These are phyloP conservation scores for Acromyrmex heyeri DNA, from an alignment of 1,140 invertebrate genomes.

Conservation along the genomic window DNA sequence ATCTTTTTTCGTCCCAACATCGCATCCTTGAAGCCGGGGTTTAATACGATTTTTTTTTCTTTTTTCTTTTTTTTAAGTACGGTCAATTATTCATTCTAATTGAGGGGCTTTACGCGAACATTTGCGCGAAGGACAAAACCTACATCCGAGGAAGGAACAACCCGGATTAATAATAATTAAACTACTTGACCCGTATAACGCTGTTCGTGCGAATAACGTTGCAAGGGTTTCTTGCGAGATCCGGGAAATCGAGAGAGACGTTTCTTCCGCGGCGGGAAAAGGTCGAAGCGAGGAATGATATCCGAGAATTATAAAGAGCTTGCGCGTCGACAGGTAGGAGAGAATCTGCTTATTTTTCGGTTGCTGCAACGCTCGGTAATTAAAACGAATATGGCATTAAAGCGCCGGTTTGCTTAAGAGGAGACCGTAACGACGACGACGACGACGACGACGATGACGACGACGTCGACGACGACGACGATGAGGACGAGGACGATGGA, in stretches of 20 bases:
- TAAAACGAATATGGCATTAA: conserved; percentile 41
- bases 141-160: conserved; percentile 8
- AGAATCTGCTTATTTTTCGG: conserved; percentile 49
- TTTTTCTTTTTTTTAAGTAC: background rate
- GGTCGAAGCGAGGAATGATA: conserved; percentile 18
- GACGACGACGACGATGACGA: background rate
- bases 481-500: background rate
- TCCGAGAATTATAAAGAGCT: conserved; percentile 32
- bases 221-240: conserved; percentile 9
- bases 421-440: background rate
- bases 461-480: background rate
- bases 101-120: background rate
- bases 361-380: conserved; percentile 42
- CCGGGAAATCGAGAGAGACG: conserved; percentile 28
- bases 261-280: background rate
- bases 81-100: conserved; percentile 7
- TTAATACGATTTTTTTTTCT: conserved; percentile 18
- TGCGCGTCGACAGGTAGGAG: conserved; percentile 22
- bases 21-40: background rate
- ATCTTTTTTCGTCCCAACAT: background rate
- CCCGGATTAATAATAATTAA: conserved; percentile 57
- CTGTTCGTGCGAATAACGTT: conserved; percentile 22
- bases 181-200: conserved; percentile 28
- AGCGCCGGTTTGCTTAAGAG: background rate
- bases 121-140: conserved; percentile 21